phyloP scores from a whole-genome alignment of 2,888 invertebrate species.

The Lepeophtheirus nordmannii region DNA sequence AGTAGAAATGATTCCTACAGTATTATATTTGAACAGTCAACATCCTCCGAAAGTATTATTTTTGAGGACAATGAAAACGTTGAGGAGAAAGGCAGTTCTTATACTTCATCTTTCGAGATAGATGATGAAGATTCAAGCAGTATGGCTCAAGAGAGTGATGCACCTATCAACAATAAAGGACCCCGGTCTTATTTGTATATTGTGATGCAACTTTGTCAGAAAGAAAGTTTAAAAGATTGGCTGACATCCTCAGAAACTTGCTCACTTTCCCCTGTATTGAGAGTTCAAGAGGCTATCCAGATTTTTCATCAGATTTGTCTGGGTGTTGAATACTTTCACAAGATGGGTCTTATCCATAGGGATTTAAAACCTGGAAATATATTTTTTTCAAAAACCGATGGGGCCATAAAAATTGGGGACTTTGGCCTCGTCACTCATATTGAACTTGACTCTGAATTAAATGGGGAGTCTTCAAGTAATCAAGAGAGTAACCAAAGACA shows the following conservation, averaged over 20 bases:
- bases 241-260: slow-evolving; percentile 37
- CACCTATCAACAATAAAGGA: background rate
- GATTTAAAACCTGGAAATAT: slow-evolving; percentile 90
- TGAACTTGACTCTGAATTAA: slow-evolving; percentile 40
- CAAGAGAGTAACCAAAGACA: slow-evolving; percentile 31
- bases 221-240: slow-evolving; percentile 83
- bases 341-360: slow-evolving; percentile 64
- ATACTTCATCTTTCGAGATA: background rate
- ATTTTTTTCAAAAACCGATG: slow-evolving; percentile 70
- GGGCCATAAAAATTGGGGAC: slow-evolving; percentile 85
- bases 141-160: background rate
- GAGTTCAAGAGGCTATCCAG: slow-evolving; percentile 41
- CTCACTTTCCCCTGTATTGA: slow-evolving; percentile 4
- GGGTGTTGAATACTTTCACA: slow-evolving; percentile 89
- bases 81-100: background rate
- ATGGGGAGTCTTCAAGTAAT: background rate
- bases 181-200: slow-evolving; percentile 64
- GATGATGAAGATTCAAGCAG: background rate
- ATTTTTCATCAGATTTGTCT: slow-evolving; percentile 79
- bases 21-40: background rate
- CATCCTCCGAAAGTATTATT: background rate
- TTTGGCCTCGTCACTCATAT: slow-evolving; percentile 92
- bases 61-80: background rate
- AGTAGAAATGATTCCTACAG: slow-evolving; percentile 4
- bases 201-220: slow-evolving; percentile 89